These are phyloP conservation scores for Girardia tigrina DNA, from an alignment of 2,888 invertebrate genomes.

Conservation along the genomic window DNA sequence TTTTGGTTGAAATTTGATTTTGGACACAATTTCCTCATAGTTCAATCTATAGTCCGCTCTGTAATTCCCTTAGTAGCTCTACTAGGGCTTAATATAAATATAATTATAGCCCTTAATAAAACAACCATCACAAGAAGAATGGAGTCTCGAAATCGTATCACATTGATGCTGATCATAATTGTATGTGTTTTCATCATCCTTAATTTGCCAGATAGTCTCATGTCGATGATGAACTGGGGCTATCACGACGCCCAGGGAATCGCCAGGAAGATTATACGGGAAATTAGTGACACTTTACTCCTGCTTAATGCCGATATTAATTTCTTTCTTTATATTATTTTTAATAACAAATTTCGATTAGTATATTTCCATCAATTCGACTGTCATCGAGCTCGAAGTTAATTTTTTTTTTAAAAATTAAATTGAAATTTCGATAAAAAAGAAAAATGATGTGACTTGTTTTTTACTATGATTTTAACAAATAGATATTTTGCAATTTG, in stretches of 20 bases:
- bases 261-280: conserved; percentile 45
- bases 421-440: too few relatives aligned
- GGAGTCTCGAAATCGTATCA: conserved; percentile 45
- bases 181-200: conserved; percentile 47
- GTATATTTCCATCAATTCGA: background rate
- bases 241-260: conserved; percentile 45
- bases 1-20: conserved; percentile 42
- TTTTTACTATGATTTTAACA: too few relatives aligned
- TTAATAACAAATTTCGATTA: conserved; percentile 44
- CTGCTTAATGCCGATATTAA: conserved; percentile 47
- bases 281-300: conserved; percentile 47
- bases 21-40: conserved; percentile 44
- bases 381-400: background rate
- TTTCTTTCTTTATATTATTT: conserved; percentile 45
- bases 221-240: conserved; percentile 48
- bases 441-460: too few relatives aligned
- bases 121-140: conserved; percentile 41
- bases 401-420: background rate
- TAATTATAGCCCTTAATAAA: conserved; percentile 43
- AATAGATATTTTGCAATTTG: too few relatives aligned
- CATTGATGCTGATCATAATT: conserved; percentile 46
- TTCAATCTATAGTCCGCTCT: conserved; percentile 44
- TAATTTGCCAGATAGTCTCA: conserved; percentile 47
- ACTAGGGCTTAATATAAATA: conserved; percentile 43
- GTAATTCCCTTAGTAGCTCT: conserved; percentile 46